Evolutionary conservation across 2,888 invertebrate genomes (phyloP), one percentile per base, ranked within the genome.

Genomic region (Furcula furcula): DNA sequence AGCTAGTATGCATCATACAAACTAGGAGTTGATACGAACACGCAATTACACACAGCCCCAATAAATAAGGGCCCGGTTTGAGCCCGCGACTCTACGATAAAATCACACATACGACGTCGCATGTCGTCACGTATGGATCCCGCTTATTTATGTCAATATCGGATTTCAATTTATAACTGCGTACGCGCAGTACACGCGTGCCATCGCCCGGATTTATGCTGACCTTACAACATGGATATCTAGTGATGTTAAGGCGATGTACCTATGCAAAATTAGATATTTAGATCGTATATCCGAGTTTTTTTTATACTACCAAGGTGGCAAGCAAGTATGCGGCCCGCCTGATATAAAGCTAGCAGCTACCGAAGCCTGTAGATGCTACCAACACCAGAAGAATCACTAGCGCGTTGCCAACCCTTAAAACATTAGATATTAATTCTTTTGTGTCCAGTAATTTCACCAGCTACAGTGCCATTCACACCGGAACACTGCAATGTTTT

Each of bases 141-240:
- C 43, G 55, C 59, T 67, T 78, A 78, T 80, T 83, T 83, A 82
- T 82, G 64, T 71, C 73, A 76, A 75, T 82, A 84, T 84, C 80
- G 68, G 60, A 64, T 84, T 84, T 65, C 84, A 76, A 81, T 84
- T 83, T 84, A 84, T 67, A 55, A 48, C 49, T 43, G 22, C 31
- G 35, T 36, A 47, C 28, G 35, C 47, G 45, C 55, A 43, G 16
- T 18, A 18, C 28, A 28, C 18, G 28, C 16, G 28, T 28, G 11
- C 16, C 28, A 18, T 10, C 18, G 18, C 9, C 9, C 40, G 45
- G 38, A 41, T 47, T 46, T 55, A 60, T 48, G 46, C 38, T 46
- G 29, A 45, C 39, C 50, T 42, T 46, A 41, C 39, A 47, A 40
- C 36, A 40, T 45, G 38, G 31, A 16, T 36, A 15, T 35, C 9